Evolutionary conservation across 2,888 invertebrate genomes (phyloP), one percentile per base, ranked within the genome.

Genomic region (Torymus texanus): DNA sequence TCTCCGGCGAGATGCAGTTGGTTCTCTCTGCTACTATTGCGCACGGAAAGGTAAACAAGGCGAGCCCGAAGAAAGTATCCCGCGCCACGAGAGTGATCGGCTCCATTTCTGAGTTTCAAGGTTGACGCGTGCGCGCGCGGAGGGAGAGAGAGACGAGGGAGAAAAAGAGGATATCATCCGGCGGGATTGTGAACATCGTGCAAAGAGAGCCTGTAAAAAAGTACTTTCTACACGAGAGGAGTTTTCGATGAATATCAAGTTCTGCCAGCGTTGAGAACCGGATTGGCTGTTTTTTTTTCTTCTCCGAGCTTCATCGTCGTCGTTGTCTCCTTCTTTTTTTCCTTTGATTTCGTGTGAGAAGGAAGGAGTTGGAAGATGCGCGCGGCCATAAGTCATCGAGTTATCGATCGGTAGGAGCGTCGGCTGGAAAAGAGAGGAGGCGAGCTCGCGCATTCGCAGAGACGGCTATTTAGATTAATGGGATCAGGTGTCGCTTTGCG

Each of bases 21-120:
- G 77, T 78, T 29, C 41, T 8, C 41, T 41, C 41, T 68, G 75
- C 79, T 71, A 77, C 41, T 68, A 73, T 78, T 71, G 77, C 75
- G 74, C 66, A 13, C 5, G 10, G 18, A 67, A 77, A 78, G 81
- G 72, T 81, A 82, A 83, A 82, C 79, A 77, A 79, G 82, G 50
- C 56, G 41, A 41, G 18, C 29, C 16, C 29, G 80, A 83, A 81
- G 83, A 84, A 84, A 84, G 83, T 84, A 81, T 65, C 81, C 41
- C 41, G 41, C 8, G 41, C 41, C 41, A 79, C 75, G 75, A 76
- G 79, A 81, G 66, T 66, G 80, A 78, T 77, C 75, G 78, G 79
- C 77, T 82, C 65, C 71, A 83, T 81, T 78, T 41, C 41, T 78
- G 67, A 80, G 78, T 81, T 81, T 81, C 82, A 82, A 84, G 82